Percentiles rank a stretch among this genome's conserved stretches.
Evolutionary conservation across 2,113 vertebrate species (phyloP).

Genomic region (Muntiacus muntjak): DNA sequence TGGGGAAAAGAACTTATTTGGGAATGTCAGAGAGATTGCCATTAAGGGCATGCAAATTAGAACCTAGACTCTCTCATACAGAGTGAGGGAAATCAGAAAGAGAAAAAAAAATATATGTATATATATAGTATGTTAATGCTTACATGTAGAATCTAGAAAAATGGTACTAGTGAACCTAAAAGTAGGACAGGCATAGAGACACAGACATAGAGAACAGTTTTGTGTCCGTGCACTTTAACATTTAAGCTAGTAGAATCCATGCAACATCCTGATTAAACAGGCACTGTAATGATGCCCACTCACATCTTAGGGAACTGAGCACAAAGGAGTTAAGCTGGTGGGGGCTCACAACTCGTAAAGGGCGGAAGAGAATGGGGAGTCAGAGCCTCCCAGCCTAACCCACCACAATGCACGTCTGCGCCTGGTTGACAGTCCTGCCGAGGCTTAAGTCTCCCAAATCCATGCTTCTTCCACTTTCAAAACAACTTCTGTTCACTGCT

Average conservation of each 20-base stretch:
- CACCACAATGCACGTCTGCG: rapidly evolving
- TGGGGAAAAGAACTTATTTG: not conserved
- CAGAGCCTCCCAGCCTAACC: not conserved
- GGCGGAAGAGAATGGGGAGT: not conserved
- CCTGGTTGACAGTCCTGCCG: not conserved
- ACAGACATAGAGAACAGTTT: not conserved
- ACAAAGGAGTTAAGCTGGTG: not conserved
- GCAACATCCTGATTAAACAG: too few species aligned
- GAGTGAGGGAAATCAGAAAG: not conserved
- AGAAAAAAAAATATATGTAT: not conserved
- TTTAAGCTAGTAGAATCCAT: not conserved
- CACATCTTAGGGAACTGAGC: not conserved
- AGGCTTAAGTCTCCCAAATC: not conserved
- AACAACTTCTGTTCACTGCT: not conserved
- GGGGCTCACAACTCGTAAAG: not conserved
- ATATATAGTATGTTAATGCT: not conserved
- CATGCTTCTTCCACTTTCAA: not conserved
- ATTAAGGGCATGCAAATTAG: not conserved
- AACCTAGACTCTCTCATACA: not conserved
- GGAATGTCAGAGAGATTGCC: not conserved
- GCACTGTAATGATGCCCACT: not conserved
- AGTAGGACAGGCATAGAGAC: not conserved
- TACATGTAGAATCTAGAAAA: not conserved
- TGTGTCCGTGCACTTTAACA: not conserved
- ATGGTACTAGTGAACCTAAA: not conserved